phyloP scores from a whole-genome alignment of 2,888 invertebrate species.

The Pheosia gnoma region DNA sequence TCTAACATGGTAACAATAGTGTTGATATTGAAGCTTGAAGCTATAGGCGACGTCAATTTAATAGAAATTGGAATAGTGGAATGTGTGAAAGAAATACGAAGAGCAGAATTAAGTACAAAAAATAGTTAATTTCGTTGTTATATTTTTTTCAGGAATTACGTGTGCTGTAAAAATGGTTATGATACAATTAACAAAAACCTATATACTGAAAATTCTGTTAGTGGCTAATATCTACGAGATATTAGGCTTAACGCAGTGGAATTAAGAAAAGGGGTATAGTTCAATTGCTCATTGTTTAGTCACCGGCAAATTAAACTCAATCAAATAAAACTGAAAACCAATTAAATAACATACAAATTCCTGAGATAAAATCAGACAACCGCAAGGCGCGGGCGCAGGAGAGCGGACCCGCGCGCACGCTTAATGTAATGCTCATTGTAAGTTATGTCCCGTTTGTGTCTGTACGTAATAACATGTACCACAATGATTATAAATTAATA shows the following conservation, averaged over 20 bases:
- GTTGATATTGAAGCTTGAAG: no score
- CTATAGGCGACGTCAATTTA: no score
- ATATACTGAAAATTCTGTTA: no score
- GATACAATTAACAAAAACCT: no score
- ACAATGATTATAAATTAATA: neutral
- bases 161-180: neutral
- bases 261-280: neutral
- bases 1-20: no score
- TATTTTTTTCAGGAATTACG: neutral
- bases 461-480: neutral
- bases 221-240: no score
- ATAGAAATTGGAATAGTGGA: no score
- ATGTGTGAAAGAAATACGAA: no score
- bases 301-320: neutral
- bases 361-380: neutral
- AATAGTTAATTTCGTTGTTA: no score
- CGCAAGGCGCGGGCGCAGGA: slow-evolving; percentile 1
- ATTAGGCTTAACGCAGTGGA: neutral
- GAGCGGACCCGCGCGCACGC: neutral
- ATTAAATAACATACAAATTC: neutral
- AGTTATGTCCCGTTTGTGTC: slow-evolving; percentile 7
- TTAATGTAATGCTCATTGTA: neutral
- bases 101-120: no score
- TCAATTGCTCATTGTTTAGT: no score
- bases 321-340: neutral